Evolutionary conservation across 2,797 vertebrate species (phyloP).

Genomic region (Sarcoramphus papa): DNA sequence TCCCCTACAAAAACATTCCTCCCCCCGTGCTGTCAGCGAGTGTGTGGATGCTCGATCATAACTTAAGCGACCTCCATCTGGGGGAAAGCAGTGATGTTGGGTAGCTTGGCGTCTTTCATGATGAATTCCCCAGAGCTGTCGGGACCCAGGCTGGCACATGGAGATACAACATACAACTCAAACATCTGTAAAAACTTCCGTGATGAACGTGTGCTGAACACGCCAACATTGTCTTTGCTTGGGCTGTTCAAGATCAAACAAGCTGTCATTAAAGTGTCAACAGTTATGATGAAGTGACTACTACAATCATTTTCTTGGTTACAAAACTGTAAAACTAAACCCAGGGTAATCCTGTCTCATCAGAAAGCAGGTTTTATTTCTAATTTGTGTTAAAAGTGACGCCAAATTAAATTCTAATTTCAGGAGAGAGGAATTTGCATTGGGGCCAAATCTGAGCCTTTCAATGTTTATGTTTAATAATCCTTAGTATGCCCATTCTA

Average conservation of each 20-base stretch:
- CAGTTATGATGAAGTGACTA: not conserved
- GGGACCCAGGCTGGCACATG: not conserved
- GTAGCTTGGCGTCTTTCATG: not conserved
- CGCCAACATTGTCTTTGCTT: not conserved
- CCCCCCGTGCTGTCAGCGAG: not conserved
- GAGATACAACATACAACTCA: not conserved
- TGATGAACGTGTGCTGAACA: not conserved
- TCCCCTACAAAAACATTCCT: not conserved
- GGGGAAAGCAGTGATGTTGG: not conserved
- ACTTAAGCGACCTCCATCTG: fast-evolving
- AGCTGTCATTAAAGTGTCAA: not conserved
- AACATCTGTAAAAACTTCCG: not conserved
- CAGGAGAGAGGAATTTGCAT: not conserved
- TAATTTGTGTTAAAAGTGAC: not conserved
- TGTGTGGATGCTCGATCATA: not conserved
- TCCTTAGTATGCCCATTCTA: not conserved
- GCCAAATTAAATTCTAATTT: not conserved
- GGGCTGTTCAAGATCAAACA: not conserved
- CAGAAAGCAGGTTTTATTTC: not conserved
- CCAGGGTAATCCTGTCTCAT: not conserved
- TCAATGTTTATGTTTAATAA: not conserved
- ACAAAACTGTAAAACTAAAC: not conserved
- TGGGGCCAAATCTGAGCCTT: not conserved
- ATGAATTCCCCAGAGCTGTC: not conserved
- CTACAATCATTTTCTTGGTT: not conserved